These are phyloP conservation scores for Drosophila seclusa DNA, from an alignment of 2,888 invertebrate genomes.

Conservation along the genomic window DNA sequence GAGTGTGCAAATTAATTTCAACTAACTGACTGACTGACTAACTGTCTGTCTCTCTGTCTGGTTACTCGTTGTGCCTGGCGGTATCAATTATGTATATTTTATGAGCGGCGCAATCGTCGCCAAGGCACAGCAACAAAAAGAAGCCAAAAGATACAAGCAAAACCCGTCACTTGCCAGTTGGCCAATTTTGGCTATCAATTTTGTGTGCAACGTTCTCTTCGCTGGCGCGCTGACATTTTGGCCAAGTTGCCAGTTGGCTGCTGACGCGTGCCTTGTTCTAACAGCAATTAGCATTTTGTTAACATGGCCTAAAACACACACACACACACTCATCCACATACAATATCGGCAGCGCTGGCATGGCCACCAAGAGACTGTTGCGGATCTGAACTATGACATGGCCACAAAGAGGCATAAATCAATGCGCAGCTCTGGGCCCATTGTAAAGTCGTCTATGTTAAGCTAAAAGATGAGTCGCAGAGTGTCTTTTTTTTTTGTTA, in stretches of 20 bases:
- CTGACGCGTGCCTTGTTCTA: constrained; percentile 62
- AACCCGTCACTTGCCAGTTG: constrained; percentile 55
- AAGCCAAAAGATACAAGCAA: constrained; percentile 6
- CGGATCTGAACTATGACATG: constrained; percentile 69
- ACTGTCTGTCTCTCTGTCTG: constrained; percentile 51
- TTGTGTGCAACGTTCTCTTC: constrained; percentile 45
- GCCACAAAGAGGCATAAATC: constrained; percentile 62
- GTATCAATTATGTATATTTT: constrained; percentile 67
- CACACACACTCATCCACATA: background rate
- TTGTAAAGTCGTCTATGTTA: constrained; percentile 51
- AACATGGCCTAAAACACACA: constrained; percentile 39
- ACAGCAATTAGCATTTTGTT: constrained; percentile 69
- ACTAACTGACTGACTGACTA: constrained; percentile 21
- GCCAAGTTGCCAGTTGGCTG: constrained; percentile 35
- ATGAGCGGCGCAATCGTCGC: constrained; percentile 49
- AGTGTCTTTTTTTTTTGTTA: constrained; percentile 12
- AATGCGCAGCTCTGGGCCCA: constrained; percentile 45
- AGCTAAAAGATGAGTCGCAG: constrained; percentile 54
- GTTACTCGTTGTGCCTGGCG: constrained; percentile 37
- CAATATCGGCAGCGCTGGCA: constrained; percentile 6
- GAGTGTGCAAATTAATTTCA: constrained; percentile 76
- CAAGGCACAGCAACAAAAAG: constrained; percentile 6
- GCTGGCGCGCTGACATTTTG: constrained; percentile 67
- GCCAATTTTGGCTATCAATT: constrained; percentile 75
- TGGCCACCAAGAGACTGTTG: constrained; percentile 32